Evolutionary conservation across 2,113 vertebrate species (phyloP), one percentile per base, ranked within the genome.

Genomic region (Ifrita kowaldi): DNA sequence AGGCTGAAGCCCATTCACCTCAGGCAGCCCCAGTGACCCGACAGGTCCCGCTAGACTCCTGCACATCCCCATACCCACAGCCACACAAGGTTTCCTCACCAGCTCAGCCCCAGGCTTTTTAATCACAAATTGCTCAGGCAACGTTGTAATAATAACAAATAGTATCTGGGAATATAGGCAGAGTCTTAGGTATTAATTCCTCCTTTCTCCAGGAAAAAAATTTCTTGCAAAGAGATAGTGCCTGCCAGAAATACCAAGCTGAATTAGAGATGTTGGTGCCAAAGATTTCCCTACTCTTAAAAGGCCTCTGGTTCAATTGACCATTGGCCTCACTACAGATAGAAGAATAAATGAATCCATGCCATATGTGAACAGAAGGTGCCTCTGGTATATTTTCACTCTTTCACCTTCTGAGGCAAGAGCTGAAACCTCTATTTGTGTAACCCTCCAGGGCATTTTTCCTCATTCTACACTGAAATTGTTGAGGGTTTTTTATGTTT

Each of bases 11-110:
- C 14, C 32, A 33, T 44, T 59, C 52, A 23, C 32, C 13, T 26
- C 3, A 1, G 44, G 52, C 0, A 0, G 18, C 22, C 24, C 50
- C 59, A 50, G 21, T 32, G 76, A 64, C 24, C 5, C 0, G 0
- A 8, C 1, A 3, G 22, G 35, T 27, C 57, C 42, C 7, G 3
- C 47, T 55, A 1, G 0, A 4, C 17, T 63, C 46, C 84, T 62
- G 46, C 55, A 39, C 47, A n/a, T 17, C 59, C 59, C 27, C 44
- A 50, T 18, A 28, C 50, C 19, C 59, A 27, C 73, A 42, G 59
- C n/a, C 46, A 46, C 27, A 28, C 6, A 27, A 53, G 23, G 4
- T n/a, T 24, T 28, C 64, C 39, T 46, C 28, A 62, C 19, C 64
- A 46, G n/a, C 41, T 78, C 47, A n/a, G 3, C 3, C 7, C 16